These are phyloP conservation scores for Rhadina sibilatrix DNA, from an alignment of 2,113 vertebrate genomes.

Conservation along the genomic window DNA sequence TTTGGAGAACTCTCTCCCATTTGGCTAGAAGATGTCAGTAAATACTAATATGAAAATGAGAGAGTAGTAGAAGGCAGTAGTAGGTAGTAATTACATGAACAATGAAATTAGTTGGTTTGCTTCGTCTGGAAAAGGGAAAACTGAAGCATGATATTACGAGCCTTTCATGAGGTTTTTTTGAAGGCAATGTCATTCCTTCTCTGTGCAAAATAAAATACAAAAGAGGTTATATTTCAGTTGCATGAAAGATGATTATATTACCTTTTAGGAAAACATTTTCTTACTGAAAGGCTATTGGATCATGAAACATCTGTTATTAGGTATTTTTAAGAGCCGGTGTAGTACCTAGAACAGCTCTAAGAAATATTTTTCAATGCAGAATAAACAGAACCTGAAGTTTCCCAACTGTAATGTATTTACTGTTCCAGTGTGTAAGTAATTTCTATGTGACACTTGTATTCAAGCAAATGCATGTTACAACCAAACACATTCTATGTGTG, in stretches of 20 bases:
- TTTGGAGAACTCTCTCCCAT: neutral
- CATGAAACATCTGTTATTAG: neutral
- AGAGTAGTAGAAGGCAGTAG: neutral
- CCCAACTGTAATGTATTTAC: neutral
- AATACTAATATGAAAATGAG: neutral
- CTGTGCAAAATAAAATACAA: neutral
- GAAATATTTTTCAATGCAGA: neutral
- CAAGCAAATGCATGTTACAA: neutral
- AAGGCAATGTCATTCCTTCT: neutral
- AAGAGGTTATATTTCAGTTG: neutral
- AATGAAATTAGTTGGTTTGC: neutral
- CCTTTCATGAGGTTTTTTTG: neutral
- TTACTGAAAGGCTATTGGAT: neutral
- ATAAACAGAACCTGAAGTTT: neutral
- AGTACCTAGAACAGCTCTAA: neutral
- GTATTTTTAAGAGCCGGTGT: neutral
- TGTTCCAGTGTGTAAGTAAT: neutral
- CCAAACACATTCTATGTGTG: neutral
- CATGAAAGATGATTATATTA: neutral
- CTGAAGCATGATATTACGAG: neutral
- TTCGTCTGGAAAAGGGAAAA: neutral
- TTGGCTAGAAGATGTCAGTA: neutral
- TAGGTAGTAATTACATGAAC: neutral
- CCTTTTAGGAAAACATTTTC: neutral
- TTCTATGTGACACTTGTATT: neutral